Evolutionary conservation across 1,140 invertebrate species (phyloP).

Genomic region (Spodoptera frugiperda): DNA sequence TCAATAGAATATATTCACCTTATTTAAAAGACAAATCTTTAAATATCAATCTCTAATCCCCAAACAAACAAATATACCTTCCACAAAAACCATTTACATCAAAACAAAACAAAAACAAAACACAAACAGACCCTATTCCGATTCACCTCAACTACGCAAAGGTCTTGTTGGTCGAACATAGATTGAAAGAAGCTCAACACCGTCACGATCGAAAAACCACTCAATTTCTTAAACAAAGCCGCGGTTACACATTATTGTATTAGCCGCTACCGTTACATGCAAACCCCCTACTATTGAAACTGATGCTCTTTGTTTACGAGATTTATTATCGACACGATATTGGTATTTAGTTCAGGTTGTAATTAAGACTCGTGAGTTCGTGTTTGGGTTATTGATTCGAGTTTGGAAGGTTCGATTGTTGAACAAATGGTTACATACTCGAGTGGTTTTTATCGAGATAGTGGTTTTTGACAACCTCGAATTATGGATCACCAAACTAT

Average conservation of each 20-base stretch:
- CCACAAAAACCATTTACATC: no score
- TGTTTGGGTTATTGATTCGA: not conserved
- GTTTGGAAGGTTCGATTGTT: no score
- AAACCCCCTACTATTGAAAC: slow-evolving; percentile 59
- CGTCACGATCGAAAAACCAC: slow-evolving; percentile 76
- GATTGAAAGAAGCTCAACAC: slow-evolving; percentile 69
- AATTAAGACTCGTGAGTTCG: not conserved
- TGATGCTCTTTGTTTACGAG: slow-evolving; percentile 32
- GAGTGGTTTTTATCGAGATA: no score
- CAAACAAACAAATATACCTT: no score
- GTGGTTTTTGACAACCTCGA: no score
- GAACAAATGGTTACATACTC: no score
- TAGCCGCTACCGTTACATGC: slow-evolving; percentile 76
- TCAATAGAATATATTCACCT: no score
- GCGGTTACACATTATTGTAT: slow-evolving; percentile 74
- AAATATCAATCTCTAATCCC: no score
- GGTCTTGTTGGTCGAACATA: slow-evolving; percentile 49
- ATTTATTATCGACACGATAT: slow-evolving; percentile 1
- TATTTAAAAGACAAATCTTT: no score
- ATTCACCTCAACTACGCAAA: slow-evolving; percentile 59
- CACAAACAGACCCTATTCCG: not conserved
- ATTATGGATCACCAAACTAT: no score
- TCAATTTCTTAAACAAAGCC: slow-evolving; percentile 83
- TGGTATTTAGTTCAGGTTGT: slow-evolving; percentile 1
- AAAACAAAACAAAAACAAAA: no score